Evolutionary conservation across 2,113 vertebrate species (phyloP).

Genomic region (Numida meleagris): DNA sequence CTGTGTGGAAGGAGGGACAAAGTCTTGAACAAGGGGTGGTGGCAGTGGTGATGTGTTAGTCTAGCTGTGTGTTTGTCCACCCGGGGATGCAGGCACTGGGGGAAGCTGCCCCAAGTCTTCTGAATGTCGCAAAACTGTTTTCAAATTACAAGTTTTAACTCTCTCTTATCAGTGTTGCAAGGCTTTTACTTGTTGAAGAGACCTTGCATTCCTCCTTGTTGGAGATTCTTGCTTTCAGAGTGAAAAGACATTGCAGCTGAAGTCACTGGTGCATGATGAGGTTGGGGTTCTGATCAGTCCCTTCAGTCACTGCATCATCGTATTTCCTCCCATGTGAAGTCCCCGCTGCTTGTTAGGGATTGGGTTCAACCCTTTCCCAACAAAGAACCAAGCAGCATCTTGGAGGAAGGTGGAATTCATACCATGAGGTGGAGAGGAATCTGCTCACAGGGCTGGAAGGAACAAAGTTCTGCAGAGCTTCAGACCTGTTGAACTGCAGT

Average conservation of each 20-base stretch:
- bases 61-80: neutral
- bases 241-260: neutral
- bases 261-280: neutral
- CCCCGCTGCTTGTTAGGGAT: neutral
- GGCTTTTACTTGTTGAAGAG: neutral
- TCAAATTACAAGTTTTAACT: neutral
- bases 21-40: neutral
- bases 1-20: neutral
- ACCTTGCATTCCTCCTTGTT: rapidly evolving
- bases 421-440: neutral
- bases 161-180: neutral
- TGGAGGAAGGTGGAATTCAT: neutral
- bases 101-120: neutral
- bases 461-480: neutral
- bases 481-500: too few species aligned
- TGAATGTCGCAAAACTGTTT: neutral
- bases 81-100: neutral
- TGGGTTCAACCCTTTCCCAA: neutral
- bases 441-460: neutral
- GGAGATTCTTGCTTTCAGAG: neutral
- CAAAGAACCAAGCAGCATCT: neutral
- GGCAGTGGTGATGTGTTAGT: neutral
- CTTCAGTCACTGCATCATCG: neutral
- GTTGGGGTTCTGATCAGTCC: neutral
- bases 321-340: neutral